Evolutionary conservation across 1,140 invertebrate genomes (phyloP).

Genomic region (Meloidogyne hapla): DNA sequence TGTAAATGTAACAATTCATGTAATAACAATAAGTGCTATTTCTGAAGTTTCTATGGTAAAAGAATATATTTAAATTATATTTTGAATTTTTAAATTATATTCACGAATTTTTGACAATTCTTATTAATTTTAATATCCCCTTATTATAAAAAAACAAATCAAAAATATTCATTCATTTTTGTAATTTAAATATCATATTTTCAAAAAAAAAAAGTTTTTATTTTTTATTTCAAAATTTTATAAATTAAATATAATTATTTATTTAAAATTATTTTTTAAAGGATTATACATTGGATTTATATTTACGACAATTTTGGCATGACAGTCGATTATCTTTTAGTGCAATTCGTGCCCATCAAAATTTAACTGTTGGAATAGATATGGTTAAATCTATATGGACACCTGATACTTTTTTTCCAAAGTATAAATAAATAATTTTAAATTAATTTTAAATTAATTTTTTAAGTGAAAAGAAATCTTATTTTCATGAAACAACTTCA

Average conservation of each 20-base stretch:
- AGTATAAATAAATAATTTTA: constrained; percentile 22
- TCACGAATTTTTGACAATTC: background rate
- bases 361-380: constrained; percentile 79
- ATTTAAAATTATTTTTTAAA: constrained; percentile 65
- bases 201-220: too few species aligned
- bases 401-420: constrained; percentile 75
- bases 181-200: too few species aligned
- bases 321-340: constrained; percentile 86
- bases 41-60: constrained; percentile 97
- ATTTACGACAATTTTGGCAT: constrained; percentile 97
- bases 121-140: background rate
- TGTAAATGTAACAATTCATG: constrained; percentile 95
- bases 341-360: constrained; percentile 61
- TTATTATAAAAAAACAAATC: too few species aligned
- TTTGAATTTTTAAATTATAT: background rate
- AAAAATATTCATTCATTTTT: too few species aligned
- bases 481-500: constrained; percentile 94
- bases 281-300: constrained; percentile 98
- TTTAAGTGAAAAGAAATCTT: constrained; percentile 94
- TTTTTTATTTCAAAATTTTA: too few species aligned
- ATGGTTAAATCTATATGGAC: constrained; percentile 94
- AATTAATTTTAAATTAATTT: constrained; percentile 63
- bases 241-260: background rate
- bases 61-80: too few species aligned
- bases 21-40: constrained; percentile 95